Evolutionary conservation across 2,113 vertebrate species (phyloP).

Genomic region (Erythrocercus mccallii): DNA sequence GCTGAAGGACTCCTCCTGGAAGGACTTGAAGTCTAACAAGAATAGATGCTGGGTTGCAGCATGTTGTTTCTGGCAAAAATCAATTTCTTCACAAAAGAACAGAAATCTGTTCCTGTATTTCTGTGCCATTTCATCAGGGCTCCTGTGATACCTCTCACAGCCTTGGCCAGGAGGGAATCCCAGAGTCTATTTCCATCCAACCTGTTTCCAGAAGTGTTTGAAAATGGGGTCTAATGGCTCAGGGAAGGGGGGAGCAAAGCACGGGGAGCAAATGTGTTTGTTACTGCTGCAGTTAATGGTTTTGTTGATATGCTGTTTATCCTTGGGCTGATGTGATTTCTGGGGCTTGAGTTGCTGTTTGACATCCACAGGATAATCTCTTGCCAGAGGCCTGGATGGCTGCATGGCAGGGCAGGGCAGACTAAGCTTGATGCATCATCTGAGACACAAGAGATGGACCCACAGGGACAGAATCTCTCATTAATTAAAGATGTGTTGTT

Average conservation of each 20-base stretch:
- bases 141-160: not conserved
- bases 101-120: not conserved
- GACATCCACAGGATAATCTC: not conserved
- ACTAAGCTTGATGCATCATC: not conserved
- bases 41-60: not conserved
- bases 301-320: not conserved
- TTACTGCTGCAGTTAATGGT: not conserved
- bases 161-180: conserved; percentile 4
- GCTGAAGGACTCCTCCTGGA: conserved; percentile 57
- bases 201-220: not conserved
- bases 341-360: not conserved
- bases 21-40: conserved; percentile 20
- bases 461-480: not conserved
- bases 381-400: not conserved
- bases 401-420: not conserved
- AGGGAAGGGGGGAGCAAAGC: not conserved
- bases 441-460: not conserved
- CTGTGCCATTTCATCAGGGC: not conserved
- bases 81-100: conserved; percentile 1
- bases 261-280: not conserved
- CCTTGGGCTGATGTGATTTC: not conserved
- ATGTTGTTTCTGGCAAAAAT: conserved; percentile 22
- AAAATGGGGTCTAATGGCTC: not conserved
- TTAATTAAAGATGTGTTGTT: not conserved
- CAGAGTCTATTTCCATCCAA: not conserved